Conservation (phyloP, 2,888 invertebrate genomes). For the Erebia ligea region DNA sequence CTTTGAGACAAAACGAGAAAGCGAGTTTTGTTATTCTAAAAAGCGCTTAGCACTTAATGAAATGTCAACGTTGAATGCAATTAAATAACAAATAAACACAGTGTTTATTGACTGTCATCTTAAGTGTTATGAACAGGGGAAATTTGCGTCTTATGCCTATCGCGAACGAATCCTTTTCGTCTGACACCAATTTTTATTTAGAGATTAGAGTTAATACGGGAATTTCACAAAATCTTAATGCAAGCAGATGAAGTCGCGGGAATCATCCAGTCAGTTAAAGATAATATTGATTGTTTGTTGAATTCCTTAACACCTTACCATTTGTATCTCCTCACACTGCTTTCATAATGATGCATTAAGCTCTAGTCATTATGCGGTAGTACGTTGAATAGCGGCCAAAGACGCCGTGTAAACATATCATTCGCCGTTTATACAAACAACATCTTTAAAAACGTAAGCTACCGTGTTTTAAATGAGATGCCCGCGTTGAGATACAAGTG, state of each 20-base stretch:
- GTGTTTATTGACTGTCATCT: too few relatives aligned
- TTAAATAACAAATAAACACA: background rate
- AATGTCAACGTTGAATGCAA: background rate
- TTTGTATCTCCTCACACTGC: conserved; percentile 1
- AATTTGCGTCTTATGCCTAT: too few relatives aligned
- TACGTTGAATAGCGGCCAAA: conserved; percentile 34
- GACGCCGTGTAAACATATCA: conserved; percentile 62
- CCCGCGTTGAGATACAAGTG: conserved; percentile 73
- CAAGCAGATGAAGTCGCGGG: too few relatives aligned
- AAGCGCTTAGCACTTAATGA: background rate
- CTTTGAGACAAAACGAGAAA: background rate
- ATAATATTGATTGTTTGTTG: background rate
- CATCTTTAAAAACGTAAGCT: conserved; percentile 71
- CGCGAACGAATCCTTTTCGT: too few relatives aligned
- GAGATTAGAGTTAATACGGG: too few relatives aligned
- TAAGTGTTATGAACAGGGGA: too few relatives aligned
- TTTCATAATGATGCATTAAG: conserved; percentile 17
- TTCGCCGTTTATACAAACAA: conserved; percentile 67
- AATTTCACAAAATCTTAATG: too few relatives aligned
- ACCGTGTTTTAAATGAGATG: conserved; percentile 72
- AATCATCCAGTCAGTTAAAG: too few relatives aligned
- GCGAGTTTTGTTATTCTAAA: background rate
- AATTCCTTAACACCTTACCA: background rate
- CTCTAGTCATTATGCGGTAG: conserved; percentile 25
- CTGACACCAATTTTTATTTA: too few relatives aligned